phyloP scores from a whole-genome alignment of 2,113 vertebrate species.

The Notarius lentiginosus region DNA sequence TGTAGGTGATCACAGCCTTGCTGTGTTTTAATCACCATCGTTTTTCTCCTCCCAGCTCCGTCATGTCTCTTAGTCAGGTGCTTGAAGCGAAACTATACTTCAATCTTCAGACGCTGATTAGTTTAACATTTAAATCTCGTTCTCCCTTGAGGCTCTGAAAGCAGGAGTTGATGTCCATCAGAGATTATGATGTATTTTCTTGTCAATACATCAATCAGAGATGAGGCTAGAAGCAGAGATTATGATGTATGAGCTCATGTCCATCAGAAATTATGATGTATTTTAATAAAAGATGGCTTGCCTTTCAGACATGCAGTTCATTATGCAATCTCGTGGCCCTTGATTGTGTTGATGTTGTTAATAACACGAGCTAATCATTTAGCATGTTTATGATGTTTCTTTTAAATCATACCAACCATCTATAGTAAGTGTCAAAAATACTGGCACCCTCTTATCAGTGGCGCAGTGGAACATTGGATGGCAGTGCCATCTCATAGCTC shows the following conservation, averaged over 20 bases:
- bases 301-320: neutral
- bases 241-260: slow-evolving; percentile 7
- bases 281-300: neutral
- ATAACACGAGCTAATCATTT: neutral
- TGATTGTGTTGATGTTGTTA: neutral
- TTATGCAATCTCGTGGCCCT: neutral
- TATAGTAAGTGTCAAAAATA: neutral
- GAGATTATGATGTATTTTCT: slow-evolving; percentile 7
- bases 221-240: neutral
- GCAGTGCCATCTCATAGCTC: neutral
- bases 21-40: slow-evolving; percentile 12
- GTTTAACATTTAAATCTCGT: neutral
- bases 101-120: slow-evolving; percentile 6
- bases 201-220: slow-evolving; percentile 15
- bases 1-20: slow-evolving; percentile 1
- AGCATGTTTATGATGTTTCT: neutral
- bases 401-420: neutral
- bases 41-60: slow-evolving; percentile 5
- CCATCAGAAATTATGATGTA: neutral
- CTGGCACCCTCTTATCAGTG: neutral
- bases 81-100: slow-evolving; percentile 9
- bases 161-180: neutral
- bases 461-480: neutral
- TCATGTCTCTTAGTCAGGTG: slow-evolving; percentile 19
- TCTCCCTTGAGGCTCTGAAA: neutral